phyloP scores from a whole-genome alignment of 2,797 vertebrate species.

The Anomalospiza imberbis region DNA sequence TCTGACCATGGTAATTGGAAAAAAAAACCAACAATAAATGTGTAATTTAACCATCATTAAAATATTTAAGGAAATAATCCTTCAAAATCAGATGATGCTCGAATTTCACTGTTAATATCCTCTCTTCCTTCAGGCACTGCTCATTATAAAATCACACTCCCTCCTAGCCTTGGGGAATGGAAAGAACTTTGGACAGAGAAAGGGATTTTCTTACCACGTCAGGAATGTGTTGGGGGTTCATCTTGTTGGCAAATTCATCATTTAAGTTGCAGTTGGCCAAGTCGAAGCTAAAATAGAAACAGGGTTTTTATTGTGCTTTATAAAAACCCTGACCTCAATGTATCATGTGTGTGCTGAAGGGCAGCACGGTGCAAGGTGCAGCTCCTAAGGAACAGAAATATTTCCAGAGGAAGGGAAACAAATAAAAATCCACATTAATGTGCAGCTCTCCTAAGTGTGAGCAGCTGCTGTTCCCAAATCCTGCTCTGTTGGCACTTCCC shows the following conservation, averaged over 20 bases:
- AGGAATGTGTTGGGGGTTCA: conserved; percentile 88
- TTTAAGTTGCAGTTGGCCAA: conserved; percentile 96
- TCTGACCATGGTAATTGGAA: neutral
- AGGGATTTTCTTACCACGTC: conserved; percentile 85
- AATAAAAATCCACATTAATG: neutral
- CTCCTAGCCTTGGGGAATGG: accelerated
- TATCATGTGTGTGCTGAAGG: neutral
- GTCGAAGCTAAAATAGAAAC: conserved; percentile 81
- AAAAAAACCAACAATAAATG: neutral
- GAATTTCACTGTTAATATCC: neutral
- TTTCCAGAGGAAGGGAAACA: neutral
- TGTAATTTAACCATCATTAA: neutral
- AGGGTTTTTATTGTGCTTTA: neutral
- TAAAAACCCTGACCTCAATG: accelerated
- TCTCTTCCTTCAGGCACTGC: neutral
- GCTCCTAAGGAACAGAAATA: neutral
- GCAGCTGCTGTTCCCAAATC: neutral
- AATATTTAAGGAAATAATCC: neutral
- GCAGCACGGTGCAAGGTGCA: neutral
- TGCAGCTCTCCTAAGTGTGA: accelerated
- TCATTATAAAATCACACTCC: neutral
- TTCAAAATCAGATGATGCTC: neutral
- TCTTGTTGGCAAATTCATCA: conserved; percentile 93
- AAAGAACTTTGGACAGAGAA: neutral
- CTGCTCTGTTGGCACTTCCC: neutral